Evolutionary conservation across 2,888 invertebrate species (phyloP).

Genomic region (Andrena camellia): DNA sequence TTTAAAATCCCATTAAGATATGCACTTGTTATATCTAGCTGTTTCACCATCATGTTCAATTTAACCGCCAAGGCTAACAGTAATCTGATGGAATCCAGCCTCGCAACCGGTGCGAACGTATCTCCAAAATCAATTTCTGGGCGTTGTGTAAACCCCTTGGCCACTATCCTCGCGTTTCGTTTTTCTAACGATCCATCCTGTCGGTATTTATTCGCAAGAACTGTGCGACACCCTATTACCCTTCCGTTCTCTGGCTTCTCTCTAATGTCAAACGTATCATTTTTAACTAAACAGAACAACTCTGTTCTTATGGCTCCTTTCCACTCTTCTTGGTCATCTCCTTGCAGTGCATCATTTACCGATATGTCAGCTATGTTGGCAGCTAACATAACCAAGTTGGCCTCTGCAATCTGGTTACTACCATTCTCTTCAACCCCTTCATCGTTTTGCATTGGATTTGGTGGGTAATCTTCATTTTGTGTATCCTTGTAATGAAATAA

Average conservation of each 20-base stretch:
- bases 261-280: conserved; percentile 12
- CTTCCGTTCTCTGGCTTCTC: background rate
- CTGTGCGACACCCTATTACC: conserved; percentile 25
- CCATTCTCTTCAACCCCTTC: background rate
- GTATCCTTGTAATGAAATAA: conserved; percentile 14
- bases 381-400: background rate
- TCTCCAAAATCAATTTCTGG: conserved; percentile 23
- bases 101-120: conserved; percentile 14
- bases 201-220: conserved; percentile 26
- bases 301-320: conserved; percentile 27
- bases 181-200: conserved; percentile 11
- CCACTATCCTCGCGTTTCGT: conserved; percentile 29
- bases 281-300: conserved; percentile 23
- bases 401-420: background rate
- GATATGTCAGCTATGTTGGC: conserved; percentile 28
- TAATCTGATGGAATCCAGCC: conserved; percentile 9
- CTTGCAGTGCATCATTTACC: conserved; percentile 1
- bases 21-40: conserved; percentile 25
- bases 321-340: conserved; percentile 29
- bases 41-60: conserved; percentile 6
- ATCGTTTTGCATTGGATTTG: background rate
- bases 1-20: conserved; percentile 36
- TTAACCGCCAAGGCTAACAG: conserved; percentile 20
- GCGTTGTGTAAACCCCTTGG: conserved; percentile 15
- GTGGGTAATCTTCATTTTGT: background rate